Base-by-base conservation (phyloP, 2,113 vertebrate species). In the Notarius lentiginosus region DNA sequence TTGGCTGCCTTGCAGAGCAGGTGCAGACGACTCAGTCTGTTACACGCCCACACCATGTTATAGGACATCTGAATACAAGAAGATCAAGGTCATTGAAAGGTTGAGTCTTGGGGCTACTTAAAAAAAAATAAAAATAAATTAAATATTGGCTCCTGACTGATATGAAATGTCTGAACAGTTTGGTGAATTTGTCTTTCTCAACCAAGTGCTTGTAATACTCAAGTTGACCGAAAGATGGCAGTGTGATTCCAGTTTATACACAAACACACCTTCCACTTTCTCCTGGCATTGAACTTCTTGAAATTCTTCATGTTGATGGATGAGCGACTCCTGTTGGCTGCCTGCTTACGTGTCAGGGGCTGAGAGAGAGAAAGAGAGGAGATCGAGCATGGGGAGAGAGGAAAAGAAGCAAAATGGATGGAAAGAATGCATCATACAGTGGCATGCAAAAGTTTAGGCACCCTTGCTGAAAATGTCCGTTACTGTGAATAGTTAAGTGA, bases 241-340 rank as follows among this genome's bases (percentile, higher is more conserved):
- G 84, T 86, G 53, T 86, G 27, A 22, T n/a, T 5, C 30, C 63
- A 80, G 15, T 70, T 68, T 68, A 30, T 22, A 51, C 47, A 34
- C 18, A 58, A 24, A 79, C 72, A 91, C 70, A 96, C 96, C 94
- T 95, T 96, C 95, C 94, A 95, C 87, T 95, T 95, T 86, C 96
- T 92, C 55, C 91, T 92, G 22, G 94, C 93, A 0, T 96, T 96
- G 85, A 96, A 96, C 83, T 90, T 94, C 90, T 95, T 95, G 87
- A 96, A 96, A 89, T 89, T 96, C 90, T 93, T 95, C 92, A 97
- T 96, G 81, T 96, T 96, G 92, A 96, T 96, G 51, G 95, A 95
- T 18, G 95, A 95, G 1, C 93, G 94, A 55, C 94, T 95, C 79
- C 95, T 92, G 20, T 91, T 95, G 7, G 66, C 90, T 2, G 30